A percentile compares a stretch with the other conserved stretches of the same genome.
Evolutionary conservation across 2,797 vertebrate genomes (phyloP).

Genomic region (Steatocranus sp.): DNA sequence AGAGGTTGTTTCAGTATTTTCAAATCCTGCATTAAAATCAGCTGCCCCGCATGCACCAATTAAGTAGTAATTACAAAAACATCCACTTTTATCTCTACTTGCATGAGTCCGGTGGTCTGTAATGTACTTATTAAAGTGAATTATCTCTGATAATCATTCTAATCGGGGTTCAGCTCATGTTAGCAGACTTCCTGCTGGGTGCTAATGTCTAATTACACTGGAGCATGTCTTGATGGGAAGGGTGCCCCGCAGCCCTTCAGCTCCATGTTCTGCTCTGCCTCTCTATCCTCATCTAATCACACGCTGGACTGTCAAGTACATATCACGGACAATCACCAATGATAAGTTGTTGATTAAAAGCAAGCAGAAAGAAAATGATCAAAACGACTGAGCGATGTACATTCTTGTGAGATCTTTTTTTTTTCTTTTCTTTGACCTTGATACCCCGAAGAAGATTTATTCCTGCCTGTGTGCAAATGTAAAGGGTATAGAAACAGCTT

Average conservation of each 20-base stretch:
- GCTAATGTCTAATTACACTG: slow-evolving; percentile 76
- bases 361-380: slow-evolving; percentile 46
- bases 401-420: slow-evolving; percentile 11
- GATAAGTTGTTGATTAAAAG: slow-evolving; percentile 67
- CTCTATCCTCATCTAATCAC: slow-evolving; percentile 66
- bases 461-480: neutral
- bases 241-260: slow-evolving; percentile 61
- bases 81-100: slow-evolving; percentile 58
- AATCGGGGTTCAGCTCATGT: slow-evolving; percentile 71
- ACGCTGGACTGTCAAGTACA: slow-evolving; percentile 60
- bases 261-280: slow-evolving; percentile 29
- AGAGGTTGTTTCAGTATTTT: slow-evolving; percentile 30
- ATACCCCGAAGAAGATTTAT: slow-evolving; percentile 28
- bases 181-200: slow-evolving; percentile 72
- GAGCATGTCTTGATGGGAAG: slow-evolving; percentile 68
- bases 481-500: neutral
- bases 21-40: slow-evolving; percentile 41
- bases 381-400: slow-evolving; percentile 54
- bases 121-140: slow-evolving; percentile 72
- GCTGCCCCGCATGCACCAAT: slow-evolving; percentile 53
- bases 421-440: slow-evolving; percentile 42
- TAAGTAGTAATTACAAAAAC: slow-evolving; percentile 64
- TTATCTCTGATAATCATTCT: slow-evolving; percentile 74
- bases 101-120: slow-evolving; percentile 60
- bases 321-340: slow-evolving; percentile 61